These are phyloP conservation scores for Helicoverpa zea DNA, from an alignment of 1,140 invertebrate species.

Conservation along the genomic window DNA sequence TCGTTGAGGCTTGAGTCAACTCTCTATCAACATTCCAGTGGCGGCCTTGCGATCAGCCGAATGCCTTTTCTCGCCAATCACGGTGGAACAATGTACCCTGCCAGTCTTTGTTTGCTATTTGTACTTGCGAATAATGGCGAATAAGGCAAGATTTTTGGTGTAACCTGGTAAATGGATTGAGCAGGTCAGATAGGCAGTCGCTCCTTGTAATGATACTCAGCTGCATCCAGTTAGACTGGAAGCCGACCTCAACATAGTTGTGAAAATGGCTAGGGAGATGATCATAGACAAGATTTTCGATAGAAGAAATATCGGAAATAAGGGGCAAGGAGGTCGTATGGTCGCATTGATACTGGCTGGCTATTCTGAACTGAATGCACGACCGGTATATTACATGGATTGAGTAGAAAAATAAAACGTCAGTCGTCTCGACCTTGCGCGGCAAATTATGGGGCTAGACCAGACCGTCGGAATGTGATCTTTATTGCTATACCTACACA, in stretches of 20 bases:
- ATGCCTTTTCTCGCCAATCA: slow-evolving; percentile 48
- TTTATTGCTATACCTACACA: not conserved
- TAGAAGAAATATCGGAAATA: slow-evolving; percentile 12
- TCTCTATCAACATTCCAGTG: slow-evolving; percentile 71
- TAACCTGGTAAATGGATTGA: too few relatives aligned
- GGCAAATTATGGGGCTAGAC: slow-evolving; percentile 1
- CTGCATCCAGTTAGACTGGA: too few relatives aligned
- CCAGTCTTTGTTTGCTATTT: slow-evolving; percentile 40
- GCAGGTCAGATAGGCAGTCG: too few relatives aligned
- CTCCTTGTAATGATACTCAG: too few relatives aligned
- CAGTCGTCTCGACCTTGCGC: slow-evolving; percentile 18
- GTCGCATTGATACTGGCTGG: slow-evolving; percentile 2
- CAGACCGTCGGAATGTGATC: not conserved
- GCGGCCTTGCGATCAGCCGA: slow-evolving; percentile 64
- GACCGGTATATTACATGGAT: slow-evolving; percentile 3
- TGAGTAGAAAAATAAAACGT: slow-evolving; percentile 1
- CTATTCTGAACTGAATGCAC: slow-evolving; percentile 2
- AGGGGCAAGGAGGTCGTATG: slow-evolving; percentile 16
- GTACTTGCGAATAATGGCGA: slow-evolving; percentile 9
- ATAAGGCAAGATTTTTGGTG: slow-evolving; percentile 15
- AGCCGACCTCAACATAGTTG: too few relatives aligned
- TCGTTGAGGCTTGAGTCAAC: slow-evolving; percentile 57
- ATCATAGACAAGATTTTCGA: too few relatives aligned
- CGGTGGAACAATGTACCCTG: slow-evolving; percentile 31
- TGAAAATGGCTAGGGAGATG: too few relatives aligned